Percentiles rank a stretch among this genome's conserved stretches.
These are phyloP conservation scores for Syngnathus typhle DNA, from an alignment of 2,113 vertebrate species.

Conservation along the genomic window DNA sequence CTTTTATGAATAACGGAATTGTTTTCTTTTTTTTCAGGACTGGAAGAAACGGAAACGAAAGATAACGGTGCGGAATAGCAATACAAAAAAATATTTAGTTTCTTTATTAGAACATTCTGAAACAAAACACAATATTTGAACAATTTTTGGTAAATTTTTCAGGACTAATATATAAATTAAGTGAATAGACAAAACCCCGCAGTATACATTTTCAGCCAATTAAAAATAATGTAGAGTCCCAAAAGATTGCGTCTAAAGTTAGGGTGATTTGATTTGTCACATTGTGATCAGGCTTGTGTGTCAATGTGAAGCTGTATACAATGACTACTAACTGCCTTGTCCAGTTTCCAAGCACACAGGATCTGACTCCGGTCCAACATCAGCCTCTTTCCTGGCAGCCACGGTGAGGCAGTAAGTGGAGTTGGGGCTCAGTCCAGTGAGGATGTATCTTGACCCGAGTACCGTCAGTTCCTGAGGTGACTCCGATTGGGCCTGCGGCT, in stretches of 20 bases:
- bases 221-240: too few relatives aligned
- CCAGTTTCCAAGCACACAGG: conserved; percentile 42
- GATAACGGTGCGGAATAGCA: not conserved
- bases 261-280: conserved; percentile 1
- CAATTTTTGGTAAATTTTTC: conserved; percentile 20
- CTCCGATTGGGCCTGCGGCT: conserved; percentile 16
- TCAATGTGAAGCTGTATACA: not conserved
- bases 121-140: conserved; percentile 37
- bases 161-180: not conserved
- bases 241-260: not conserved
- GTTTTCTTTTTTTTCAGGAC: not conserved
- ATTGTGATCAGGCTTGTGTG: conserved; percentile 6
- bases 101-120: conserved; percentile 30
- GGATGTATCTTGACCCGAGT: conserved; percentile 16
- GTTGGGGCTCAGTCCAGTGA: conserved; percentile 36
- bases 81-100: conserved; percentile 3
- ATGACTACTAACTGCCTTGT: not conserved
- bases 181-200: not conserved
- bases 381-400: conserved; percentile 5
- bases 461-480: conserved; percentile 26
- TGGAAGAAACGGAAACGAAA: not conserved
- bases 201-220: not conserved
- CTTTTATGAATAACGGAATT: conserved; percentile 48
- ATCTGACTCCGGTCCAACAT: conserved; percentile 36
- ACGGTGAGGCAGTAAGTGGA: conserved; percentile 50